Evolutionary conservation across 2,797 vertebrate genomes (phyloP).

Genomic region (Spheniscus humboldti): DNA sequence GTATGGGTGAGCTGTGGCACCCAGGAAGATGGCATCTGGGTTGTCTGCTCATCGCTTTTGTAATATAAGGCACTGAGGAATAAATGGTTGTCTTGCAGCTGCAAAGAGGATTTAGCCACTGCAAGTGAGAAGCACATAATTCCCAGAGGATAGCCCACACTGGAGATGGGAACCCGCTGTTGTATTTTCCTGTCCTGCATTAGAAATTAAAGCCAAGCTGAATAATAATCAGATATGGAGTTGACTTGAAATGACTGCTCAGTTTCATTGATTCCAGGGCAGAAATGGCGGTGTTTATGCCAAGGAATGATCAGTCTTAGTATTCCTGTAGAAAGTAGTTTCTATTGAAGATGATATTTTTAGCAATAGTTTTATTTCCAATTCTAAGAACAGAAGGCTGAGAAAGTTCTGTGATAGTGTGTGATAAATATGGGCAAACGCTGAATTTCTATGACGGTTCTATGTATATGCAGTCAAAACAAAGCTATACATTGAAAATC

Average conservation of each 20-base stretch:
- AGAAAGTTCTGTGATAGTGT: neutral
- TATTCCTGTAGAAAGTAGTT: neutral
- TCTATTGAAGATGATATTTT: neutral
- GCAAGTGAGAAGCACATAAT: neutral
- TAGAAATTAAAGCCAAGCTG: slow-evolving; percentile 8
- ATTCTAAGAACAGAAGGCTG: slow-evolving; percentile 12
- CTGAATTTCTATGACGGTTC: neutral
- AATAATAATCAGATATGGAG: neutral
- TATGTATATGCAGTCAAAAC: slow-evolving; percentile 4
- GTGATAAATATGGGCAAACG: slow-evolving; percentile 29
- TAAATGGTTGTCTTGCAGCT: neutral
- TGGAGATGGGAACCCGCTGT: neutral
- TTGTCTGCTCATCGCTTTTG: neutral
- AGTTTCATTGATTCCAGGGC: neutral
- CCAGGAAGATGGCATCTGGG: neutral
- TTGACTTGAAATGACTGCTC: neutral
- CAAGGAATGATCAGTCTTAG: neutral
- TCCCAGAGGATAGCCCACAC: slow-evolving; percentile 10
- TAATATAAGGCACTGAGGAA: neutral
- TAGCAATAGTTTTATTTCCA: slow-evolving; percentile 4
- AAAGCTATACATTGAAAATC: slow-evolving; percentile 11
- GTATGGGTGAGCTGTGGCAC: neutral
- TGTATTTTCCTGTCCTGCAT: neutral
- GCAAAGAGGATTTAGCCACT: neutral
- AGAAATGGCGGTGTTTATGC: slow-evolving; percentile 1